A percentile compares a stretch with the other conserved stretches of the same genome.
Conservation (phyloP, 2,888 invertebrate species). For the Lissonota sp. region DNA sequence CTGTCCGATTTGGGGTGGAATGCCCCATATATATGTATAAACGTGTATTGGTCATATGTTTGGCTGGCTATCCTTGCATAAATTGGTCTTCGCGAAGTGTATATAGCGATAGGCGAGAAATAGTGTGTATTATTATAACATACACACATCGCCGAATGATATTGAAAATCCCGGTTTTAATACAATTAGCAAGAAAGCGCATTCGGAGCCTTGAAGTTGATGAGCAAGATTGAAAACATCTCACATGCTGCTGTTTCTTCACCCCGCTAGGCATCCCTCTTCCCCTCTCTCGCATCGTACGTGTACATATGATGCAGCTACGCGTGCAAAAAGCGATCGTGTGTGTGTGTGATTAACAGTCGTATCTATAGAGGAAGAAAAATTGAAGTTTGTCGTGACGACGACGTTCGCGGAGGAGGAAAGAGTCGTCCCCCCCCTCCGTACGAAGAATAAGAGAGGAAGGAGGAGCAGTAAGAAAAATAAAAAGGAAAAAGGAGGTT, state of each 20-base stretch:
- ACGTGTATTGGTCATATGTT: too few relatives aligned
- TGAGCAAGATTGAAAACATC: conserved; percentile 33
- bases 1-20: too few relatives aligned
- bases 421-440: background rate
- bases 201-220: conserved; percentile 49
- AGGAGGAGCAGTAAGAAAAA: background rate
- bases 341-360: background rate
- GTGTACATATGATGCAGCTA: background rate
- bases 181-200: conserved; percentile 50
- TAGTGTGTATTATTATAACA: conserved; percentile 31
- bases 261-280: background rate
- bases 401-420: background rate
- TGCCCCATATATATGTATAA: too few relatives aligned
- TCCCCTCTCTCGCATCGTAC: background rate
- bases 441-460: background rate
- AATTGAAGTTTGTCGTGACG: background rate
- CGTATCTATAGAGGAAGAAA: background rate
- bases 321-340: background rate
- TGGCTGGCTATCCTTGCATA: too few relatives aligned
- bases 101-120: conserved; percentile 27
- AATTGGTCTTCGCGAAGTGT: background rate
- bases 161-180: conserved; percentile 54
- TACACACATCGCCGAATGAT: conserved; percentile 42
- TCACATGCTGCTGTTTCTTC: background rate
- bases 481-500: background rate